phyloP scores from a whole-genome alignment of 2,113 vertebrate genomes.

The Apistogramma diplotaenia region DNA sequence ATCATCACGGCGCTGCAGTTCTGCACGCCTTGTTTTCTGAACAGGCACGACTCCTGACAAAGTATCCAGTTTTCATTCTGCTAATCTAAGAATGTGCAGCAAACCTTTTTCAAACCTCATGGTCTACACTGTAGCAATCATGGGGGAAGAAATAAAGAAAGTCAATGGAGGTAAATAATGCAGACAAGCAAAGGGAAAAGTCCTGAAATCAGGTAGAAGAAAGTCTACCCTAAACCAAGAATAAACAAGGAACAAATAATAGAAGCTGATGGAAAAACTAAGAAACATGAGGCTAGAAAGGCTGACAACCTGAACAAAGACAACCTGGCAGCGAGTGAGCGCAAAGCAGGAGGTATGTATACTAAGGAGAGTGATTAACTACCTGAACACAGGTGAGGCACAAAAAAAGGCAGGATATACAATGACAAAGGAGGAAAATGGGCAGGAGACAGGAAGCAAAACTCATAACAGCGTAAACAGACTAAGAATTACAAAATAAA shows the following conservation, averaged over 20 bases:
- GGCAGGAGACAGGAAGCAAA: not conserved
- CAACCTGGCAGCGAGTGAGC: not conserved
- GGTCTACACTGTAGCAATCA: not conserved
- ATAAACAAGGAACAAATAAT: too few relatives aligned
- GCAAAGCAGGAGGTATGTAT: not conserved
- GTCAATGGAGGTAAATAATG: not conserved
- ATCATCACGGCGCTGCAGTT: not conserved
- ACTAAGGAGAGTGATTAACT: not conserved
- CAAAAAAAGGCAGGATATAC: not conserved
- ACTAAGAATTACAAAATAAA: accelerated
- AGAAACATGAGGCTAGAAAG: not conserved
- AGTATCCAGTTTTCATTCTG: too few relatives aligned
- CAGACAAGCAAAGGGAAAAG: not conserved
- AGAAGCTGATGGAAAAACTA: too few relatives aligned
- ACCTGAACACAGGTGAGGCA: not conserved
- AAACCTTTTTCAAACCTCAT: too few relatives aligned
- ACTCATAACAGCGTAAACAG: not conserved
- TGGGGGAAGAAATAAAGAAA: not conserved
- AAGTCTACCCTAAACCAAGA: not conserved
- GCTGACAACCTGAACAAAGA: not conserved
- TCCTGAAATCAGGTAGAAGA: not conserved
- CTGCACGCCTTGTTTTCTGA: too few relatives aligned
- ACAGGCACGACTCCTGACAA: too few relatives aligned
- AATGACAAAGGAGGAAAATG: not conserved
- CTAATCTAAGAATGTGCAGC: too few relatives aligned